A percentile compares a stretch with the other conserved stretches of the same genome.
These are phyloP conservation scores for Mesocricetus auratus DNA, from an alignment of 2,113 vertebrate genomes.

Conservation along the genomic window DNA sequence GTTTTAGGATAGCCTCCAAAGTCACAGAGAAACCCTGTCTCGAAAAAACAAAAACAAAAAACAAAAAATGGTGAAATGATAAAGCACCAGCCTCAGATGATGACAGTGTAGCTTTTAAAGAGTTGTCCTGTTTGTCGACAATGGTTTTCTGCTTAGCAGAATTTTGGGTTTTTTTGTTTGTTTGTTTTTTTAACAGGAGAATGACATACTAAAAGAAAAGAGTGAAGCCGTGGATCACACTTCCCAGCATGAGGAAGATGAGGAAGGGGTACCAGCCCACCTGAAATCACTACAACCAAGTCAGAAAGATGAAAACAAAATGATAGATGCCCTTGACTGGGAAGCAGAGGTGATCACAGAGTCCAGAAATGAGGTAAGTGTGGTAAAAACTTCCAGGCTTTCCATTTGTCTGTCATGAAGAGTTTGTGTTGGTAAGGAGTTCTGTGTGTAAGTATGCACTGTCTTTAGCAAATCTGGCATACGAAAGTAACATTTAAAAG, in stretches of 20 bases:
- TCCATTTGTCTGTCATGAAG: not conserved
- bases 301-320: slow-evolving; percentile 10
- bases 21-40: no score
- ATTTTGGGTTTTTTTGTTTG: slow-evolving; percentile 24
- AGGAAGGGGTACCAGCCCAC: slow-evolving; percentile 1
- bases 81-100: slow-evolving; percentile 2
- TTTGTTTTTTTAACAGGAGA: no score
- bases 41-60: no score
- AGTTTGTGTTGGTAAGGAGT: slow-evolving; percentile 17
- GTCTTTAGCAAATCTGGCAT: not conserved
- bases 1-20: no score
- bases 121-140: not conserved
- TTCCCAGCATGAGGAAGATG: slow-evolving; percentile 35
- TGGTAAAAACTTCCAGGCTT: not conserved
- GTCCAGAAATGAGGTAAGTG: slow-evolving; percentile 66
- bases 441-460: not conserved
- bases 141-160: slow-evolving; percentile 24
- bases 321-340: not conserved
- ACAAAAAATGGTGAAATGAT: slow-evolving; percentile 42
- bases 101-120: slow-evolving; percentile 19
- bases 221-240: slow-evolving; percentile 1
- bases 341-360: slow-evolving; percentile 48
- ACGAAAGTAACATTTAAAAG: not conserved
- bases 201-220: slow-evolving; percentile 23
- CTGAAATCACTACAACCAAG: slow-evolving; percentile 10